Base-by-base conservation (phyloP, 2,797 vertebrate genomes). In the Melanotaenia nigrans region DNA sequence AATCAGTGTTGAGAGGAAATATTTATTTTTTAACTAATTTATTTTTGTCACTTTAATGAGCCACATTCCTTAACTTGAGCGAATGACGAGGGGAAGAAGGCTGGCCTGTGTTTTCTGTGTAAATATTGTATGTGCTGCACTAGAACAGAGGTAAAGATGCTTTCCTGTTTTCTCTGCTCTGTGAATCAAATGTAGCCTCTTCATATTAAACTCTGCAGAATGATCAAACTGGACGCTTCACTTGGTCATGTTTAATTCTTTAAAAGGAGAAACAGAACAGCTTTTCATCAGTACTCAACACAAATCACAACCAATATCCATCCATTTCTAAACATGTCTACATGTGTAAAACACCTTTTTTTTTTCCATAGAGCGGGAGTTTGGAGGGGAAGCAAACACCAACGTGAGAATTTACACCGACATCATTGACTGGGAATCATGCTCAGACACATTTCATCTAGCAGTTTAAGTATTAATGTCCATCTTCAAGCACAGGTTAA, bases 11-110 rank as follows among this genome's bases (percentile, higher is more conserved):
- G 47, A 83, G 79, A 87, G 63, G 71, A 87, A 78, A 84, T 80
- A 87, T 90, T 92, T 92, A 89, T 91, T 91, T 90, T 90, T 66
- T 63, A 87, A 85, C 77, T 91, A 90, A 93, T 86, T 92, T 93
- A 92, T 92, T 90, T 91, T 91, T 89, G 88, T 89, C 90, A 92
- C 91, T 90, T 92, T 89, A 90, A 75, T 70, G 78, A 88, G 57
- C 85, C 68, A 80, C 84, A 82, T 89, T 92, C 83, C 78, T 75
- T 57, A 71, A 78, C 40, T 30, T 72, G 22, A 60, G 33, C 66
- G 42, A 55, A 70, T 11, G 30, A 61, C 4, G 40, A 18, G 14
- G 40, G 3, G 4, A 5, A 58, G 42, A 73, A 55, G 32, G 61
- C 67, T 59, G 67, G 62, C 30, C 30, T 30, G 30, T 30, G 30